phyloP scores from a whole-genome alignment of 2,797 vertebrate genomes.

The Sitta carolinensis region DNA sequence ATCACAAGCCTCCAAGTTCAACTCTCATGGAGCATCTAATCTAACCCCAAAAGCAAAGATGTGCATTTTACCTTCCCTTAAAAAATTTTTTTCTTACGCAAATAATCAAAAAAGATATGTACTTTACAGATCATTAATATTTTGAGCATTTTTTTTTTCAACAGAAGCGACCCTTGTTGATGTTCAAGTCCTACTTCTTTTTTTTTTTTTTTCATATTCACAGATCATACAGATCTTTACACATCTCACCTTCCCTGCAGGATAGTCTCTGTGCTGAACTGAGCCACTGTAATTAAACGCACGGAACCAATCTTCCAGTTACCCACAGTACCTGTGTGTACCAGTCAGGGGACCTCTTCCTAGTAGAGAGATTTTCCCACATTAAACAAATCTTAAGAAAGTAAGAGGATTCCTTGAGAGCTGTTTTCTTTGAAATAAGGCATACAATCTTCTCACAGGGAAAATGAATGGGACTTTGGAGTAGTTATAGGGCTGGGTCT shows the following conservation, averaged over 20 bases:
- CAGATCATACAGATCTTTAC: neutral
- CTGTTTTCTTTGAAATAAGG: conserved; percentile 2
- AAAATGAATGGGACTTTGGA: neutral
- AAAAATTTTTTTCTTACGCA: neutral
- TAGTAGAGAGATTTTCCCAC: neutral
- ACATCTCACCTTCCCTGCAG: neutral
- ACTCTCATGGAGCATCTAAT: neutral
- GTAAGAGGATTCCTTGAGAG: neutral
- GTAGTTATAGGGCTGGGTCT: neutral
- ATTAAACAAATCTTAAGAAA: neutral
- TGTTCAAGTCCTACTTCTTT: neutral
- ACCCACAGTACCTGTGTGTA: neutral
- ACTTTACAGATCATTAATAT: neutral
- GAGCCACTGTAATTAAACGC: neutral
- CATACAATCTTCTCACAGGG: neutral
- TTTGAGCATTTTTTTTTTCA: neutral
- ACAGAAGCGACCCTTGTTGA: neutral
- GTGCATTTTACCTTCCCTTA: neutral
- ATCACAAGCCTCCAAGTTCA: conserved; percentile 1
- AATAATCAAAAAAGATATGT: neutral
- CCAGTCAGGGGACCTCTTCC: neutral
- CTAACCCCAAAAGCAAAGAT: conserved; percentile 11
- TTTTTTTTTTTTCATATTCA: conserved; percentile 1
- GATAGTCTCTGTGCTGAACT: neutral
- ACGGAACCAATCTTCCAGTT: neutral